A percentile compares a stretch with the other conserved stretches of the same genome.
phyloP scores from a whole-genome alignment of 2,797 vertebrate species.

The Sylvia borin region DNA sequence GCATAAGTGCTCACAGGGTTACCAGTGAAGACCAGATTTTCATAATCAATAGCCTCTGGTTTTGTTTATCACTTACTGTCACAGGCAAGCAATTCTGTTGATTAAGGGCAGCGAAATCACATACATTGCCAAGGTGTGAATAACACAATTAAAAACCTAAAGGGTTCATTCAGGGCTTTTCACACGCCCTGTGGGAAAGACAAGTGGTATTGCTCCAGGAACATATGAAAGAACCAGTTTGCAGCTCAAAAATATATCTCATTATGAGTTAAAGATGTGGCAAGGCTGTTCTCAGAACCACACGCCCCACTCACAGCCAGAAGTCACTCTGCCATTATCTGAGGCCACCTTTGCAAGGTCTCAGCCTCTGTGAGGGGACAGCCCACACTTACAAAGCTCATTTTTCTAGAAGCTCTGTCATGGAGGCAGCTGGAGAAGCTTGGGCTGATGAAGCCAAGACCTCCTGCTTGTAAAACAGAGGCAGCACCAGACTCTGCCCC shows the following conservation, averaged over 20 bases:
- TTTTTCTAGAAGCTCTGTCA: not conserved
- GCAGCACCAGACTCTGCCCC: not conserved
- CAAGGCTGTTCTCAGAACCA: not conserved
- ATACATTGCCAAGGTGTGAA: not conserved
- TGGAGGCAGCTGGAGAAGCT: not conserved
- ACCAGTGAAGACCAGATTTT: constrained; percentile 3
- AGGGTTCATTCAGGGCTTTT: not conserved
- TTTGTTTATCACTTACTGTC: constrained; percentile 27
- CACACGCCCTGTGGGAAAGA: not conserved
- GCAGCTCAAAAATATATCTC: not conserved
- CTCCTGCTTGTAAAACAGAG: rapidly evolving
- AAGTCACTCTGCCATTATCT: not conserved
- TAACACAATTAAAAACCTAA: not conserved
- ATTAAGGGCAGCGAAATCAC: constrained; percentile 27
- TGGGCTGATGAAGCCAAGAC: rapidly evolving
- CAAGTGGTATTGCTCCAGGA: not conserved
- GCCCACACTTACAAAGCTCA: rapidly evolving
- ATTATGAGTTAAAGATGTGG: not conserved
- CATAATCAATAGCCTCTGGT: not conserved
- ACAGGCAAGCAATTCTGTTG: not conserved
- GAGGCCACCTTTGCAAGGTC: not conserved
- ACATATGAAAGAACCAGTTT: not conserved
- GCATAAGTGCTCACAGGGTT: not conserved
- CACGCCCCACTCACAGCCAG: not conserved
- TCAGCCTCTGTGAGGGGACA: not conserved